Evolutionary conservation across 2,113 vertebrate genomes (phyloP).

Genomic region (Megaceryle torquata): DNA sequence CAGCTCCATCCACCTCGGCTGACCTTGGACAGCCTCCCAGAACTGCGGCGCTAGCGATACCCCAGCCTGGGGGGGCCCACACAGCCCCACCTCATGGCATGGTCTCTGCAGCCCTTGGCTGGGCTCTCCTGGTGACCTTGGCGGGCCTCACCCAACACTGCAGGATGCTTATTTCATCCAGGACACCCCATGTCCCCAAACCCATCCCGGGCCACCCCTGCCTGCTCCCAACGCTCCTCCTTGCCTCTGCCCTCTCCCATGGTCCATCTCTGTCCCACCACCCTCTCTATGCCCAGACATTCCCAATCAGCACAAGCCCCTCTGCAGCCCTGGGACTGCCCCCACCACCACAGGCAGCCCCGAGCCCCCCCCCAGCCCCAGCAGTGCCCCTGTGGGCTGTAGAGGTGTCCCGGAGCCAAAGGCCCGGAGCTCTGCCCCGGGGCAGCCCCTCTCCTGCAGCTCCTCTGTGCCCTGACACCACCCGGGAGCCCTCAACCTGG

Average conservation of each 20-base stretch:
- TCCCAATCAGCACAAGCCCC: not conserved
- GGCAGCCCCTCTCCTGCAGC: not conserved
- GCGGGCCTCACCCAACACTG: not conserved
- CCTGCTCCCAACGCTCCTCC: not conserved
- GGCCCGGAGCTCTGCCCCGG: not conserved
- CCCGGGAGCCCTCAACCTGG: accelerated
- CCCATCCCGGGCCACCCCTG: not conserved
- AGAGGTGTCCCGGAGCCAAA: accelerated
- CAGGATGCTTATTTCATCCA: accelerated
- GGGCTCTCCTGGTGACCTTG: not conserved
- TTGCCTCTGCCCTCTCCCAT: not conserved
- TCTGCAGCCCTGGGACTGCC: not conserved
- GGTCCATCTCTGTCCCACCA: not conserved
- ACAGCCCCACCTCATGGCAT: not conserved
- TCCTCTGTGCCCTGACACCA: accelerated
- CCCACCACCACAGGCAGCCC: not conserved
- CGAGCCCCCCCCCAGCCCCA: not conserved
- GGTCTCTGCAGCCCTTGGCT: accelerated
- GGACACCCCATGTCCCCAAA: accelerated
- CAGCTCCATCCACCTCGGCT: not conserved
- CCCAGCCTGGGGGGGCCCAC: not conserved
- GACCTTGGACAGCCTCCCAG: not conserved
- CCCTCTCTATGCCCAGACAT: not conserved
- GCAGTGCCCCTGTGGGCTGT: not conserved
- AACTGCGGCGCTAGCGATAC: accelerated